Evolutionary conservation across 2,797 vertebrate species (phyloP), one percentile per base, ranked within the genome.

Genomic region (Peromyscus aztecus): DNA sequence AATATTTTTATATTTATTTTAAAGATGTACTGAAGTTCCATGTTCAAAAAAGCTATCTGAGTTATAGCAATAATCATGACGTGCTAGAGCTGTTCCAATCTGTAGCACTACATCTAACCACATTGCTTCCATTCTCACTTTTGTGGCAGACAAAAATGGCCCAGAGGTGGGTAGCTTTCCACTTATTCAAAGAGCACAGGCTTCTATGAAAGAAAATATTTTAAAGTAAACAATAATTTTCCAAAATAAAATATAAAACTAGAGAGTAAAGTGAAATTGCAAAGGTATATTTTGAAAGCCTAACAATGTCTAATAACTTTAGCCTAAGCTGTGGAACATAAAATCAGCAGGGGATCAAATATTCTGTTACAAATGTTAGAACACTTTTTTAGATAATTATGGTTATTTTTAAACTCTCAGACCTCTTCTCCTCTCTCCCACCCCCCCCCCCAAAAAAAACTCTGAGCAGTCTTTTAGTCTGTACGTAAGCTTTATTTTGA

Each of bases 241-340:
- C 19, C 34, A 59, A 93, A 96, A 94, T 92, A 94, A 96, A 89
- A 12, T 91, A 31, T 24, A 91, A 96, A 94, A 12, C 52, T 37
- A 82, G 23, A 85, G 2, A 93, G 61, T 91, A 85, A 90, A 96
- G 46, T 59, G 29, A 95, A 82, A 89, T 89, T 9, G 27, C 49
- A 82, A 34, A 69, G 29, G 34, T 37, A 89, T 46, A 90, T 91
- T 93, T 90, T 87, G 55, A 90, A 97, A 88, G 69, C 5, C 31
- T 96, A 93, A 88, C 52, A 89, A 59, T 88, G 37, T 80, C 76
- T 90, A 93, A 69, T 83, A 46, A 88, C 49, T 61, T 69, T 34
- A 69, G 71, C n/a, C 6, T 61, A 90, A 40, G 6, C 82, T 59
- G 67, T 75, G 23, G 61, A 46, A 88, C 73, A 95, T 65, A 80